Evolutionary conservation across 2,888 invertebrate genomes (phyloP), one percentile per base, ranked within the genome.

Genomic region (Poecilobothrus nobilitatus): DNA sequence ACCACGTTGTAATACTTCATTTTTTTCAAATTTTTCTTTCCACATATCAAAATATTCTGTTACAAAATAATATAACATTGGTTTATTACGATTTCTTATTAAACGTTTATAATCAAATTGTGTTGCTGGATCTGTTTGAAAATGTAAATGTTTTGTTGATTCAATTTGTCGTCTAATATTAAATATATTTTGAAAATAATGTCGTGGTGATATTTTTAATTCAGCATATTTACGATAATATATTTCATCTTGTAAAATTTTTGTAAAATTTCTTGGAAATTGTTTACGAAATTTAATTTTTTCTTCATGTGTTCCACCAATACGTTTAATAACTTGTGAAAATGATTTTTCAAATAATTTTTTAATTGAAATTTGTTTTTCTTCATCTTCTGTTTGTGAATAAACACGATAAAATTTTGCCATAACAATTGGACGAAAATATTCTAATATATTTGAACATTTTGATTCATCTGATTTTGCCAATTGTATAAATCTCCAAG

Each of bases 21-120:
- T 65, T 37, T 65, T 65, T 20, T 65, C 65, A 65, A 65, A 65
- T 65, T 65, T 65, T 18, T 65, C 65, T n/a, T 37, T 65, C 65
- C 65, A 65, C 65, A 65, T 65, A 37, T 65, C 37, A 65, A 65
- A 65, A 37, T 65, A 65, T 65, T 65, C 65, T 1, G 65, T 65
- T 2, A 65, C 65, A 65, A 65, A 65, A 65, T 65, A 65, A 65
- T 65, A 65, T 37, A 65, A 65, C 20, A 65, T 65, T 8, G 65
- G 65, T 65, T 65, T 65, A 65, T 65, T 65, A 33, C 65, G 65
- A 65, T 65, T 65, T n/a, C 37, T 20, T 20, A 65, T 65, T 34
- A 65, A 34, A 20, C 65, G 65, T 37, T 65, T 65, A 65, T 65
- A 65, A 65, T 65, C 65, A 65, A 65, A 34, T 33, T 18, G 1